These are phyloP conservation scores for Phallusia fumigata DNA, from an alignment of 23 tunicate species.

Conservation along the genomic window DNA sequence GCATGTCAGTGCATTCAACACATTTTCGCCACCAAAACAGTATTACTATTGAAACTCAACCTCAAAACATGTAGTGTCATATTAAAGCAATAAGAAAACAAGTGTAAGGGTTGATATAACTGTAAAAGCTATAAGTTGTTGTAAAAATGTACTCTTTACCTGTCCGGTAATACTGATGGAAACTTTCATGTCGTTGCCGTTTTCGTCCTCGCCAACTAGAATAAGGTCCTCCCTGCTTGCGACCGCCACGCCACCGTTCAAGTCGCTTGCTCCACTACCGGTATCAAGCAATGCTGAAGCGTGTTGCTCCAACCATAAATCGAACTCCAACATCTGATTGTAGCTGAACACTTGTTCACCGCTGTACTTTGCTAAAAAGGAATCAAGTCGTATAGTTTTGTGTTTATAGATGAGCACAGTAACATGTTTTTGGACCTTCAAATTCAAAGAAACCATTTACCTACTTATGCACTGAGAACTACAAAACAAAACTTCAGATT, in stretches of 20 bases:
- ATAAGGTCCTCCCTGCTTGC: slow-evolving; percentile 62
- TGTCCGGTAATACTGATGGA: slow-evolving; percentile 58
- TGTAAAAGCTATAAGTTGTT: not conserved
- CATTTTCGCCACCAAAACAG: too few species aligned
- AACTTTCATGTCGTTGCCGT: slow-evolving; percentile 51
- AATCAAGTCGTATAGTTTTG: not conserved
- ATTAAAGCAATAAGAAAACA: too few species aligned
- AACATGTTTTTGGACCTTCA: too few species aligned
- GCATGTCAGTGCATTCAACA: too few species aligned
- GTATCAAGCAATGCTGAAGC: not conserved
- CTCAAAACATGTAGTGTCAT: too few species aligned
- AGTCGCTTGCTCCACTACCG: slow-evolving; percentile 28
- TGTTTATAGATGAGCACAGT: too few species aligned
- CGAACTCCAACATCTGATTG: slow-evolving; percentile 86
- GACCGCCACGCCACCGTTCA: not conserved
- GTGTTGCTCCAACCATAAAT: slow-evolving; percentile 51
- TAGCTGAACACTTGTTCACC: slow-evolving; percentile 82
- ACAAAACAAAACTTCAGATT: too few species aligned
- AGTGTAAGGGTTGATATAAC: too few species aligned
- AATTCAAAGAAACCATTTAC: too few species aligned
- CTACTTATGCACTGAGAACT: too few species aligned
- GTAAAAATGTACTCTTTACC: slow-evolving; percentile 26
- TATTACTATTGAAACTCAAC: too few species aligned
- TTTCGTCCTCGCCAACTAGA: slow-evolving; percentile 52
- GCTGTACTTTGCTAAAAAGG: slow-evolving; percentile 49